phyloP scores from a whole-genome alignment of 2,888 invertebrate genomes.

The Lepidocyrtinus sp. region DNA sequence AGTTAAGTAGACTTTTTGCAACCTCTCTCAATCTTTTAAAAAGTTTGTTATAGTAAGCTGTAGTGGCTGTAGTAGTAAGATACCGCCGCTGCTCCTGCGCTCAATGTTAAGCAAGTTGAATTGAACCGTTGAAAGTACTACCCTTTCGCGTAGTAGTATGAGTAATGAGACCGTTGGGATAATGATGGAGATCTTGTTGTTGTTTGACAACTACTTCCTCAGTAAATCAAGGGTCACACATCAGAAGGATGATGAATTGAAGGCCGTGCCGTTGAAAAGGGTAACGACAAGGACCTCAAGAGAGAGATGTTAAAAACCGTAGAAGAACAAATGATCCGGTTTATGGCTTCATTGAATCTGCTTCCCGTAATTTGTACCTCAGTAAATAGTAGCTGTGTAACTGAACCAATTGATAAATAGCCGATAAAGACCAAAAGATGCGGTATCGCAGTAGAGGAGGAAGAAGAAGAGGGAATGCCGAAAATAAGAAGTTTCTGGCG shows the following conservation, averaged over 20 bases:
- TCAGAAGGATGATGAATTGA: constrained; percentile 44
- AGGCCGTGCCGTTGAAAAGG: constrained; percentile 47
- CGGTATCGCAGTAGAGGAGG: constrained; percentile 31
- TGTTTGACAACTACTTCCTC: constrained; percentile 51
- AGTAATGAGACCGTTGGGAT: constrained; percentile 51
- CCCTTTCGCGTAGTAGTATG: not conserved
- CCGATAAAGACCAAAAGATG: constrained; percentile 22
- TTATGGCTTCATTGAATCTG: not conserved
- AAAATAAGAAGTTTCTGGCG: constrained; percentile 53
- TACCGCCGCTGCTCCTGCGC: not conserved
- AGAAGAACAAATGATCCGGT: not conserved
- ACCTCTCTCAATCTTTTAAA: too few relatives aligned
- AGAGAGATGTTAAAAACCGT: constrained; percentile 10
- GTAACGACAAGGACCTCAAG: constrained; percentile 46
- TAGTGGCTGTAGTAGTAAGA: constrained; percentile 21
- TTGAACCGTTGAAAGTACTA: not conserved
- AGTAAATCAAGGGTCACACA: constrained; percentile 54
- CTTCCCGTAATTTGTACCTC: not conserved
- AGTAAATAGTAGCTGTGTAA: not conserved
- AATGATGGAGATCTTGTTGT: constrained; percentile 59
- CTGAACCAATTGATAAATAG: not conserved
- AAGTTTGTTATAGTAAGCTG: too few relatives aligned
- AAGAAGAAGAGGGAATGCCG: constrained; percentile 43
- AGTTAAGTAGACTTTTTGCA: too few relatives aligned
- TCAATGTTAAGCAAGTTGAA: not conserved